phyloP scores from a whole-genome alignment of 2,113 vertebrate species.

The Paradisaea rubra region DNA sequence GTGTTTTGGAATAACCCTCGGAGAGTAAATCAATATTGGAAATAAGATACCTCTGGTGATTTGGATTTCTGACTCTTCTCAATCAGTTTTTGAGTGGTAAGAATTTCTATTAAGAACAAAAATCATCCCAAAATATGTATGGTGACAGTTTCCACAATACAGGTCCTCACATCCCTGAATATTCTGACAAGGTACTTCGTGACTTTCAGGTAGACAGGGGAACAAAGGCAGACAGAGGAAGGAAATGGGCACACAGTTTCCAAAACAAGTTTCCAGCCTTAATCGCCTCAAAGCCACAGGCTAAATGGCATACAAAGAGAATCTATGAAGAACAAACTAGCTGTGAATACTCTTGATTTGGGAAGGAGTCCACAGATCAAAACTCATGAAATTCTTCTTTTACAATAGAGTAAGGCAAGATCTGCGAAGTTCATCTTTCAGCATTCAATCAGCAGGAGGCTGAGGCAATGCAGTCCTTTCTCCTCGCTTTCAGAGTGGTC shows the following conservation, averaged over 20 bases:
- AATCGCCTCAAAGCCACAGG: not conserved
- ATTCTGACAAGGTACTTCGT: not conserved
- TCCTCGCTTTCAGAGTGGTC: not conserved
- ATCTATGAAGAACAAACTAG: not conserved
- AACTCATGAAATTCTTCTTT: not conserved
- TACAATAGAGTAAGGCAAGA: not conserved
- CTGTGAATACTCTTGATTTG: not conserved
- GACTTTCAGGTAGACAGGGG: not conserved
- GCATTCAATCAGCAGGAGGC: not conserved
- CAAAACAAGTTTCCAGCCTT: not conserved
- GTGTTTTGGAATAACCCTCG: constrained; percentile 54
- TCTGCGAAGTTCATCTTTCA: not conserved
- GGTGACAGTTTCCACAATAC: not conserved
- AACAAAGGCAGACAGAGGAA: not conserved
- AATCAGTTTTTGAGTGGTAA: constrained; percentile 32
- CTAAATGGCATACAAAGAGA: not conserved
- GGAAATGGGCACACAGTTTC: not conserved
- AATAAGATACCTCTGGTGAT: constrained; percentile 39
- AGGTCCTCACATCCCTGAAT: not conserved
- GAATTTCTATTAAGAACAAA: constrained; percentile 30
- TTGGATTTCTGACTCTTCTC: constrained; percentile 25
- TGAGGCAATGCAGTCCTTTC: not conserved
- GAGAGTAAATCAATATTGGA: constrained; percentile 41
- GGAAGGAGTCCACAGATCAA: not conserved
- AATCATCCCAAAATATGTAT: not conserved